Conservation (phyloP, 2,888 invertebrate genomes). For the Bombylius discolor region DNA sequence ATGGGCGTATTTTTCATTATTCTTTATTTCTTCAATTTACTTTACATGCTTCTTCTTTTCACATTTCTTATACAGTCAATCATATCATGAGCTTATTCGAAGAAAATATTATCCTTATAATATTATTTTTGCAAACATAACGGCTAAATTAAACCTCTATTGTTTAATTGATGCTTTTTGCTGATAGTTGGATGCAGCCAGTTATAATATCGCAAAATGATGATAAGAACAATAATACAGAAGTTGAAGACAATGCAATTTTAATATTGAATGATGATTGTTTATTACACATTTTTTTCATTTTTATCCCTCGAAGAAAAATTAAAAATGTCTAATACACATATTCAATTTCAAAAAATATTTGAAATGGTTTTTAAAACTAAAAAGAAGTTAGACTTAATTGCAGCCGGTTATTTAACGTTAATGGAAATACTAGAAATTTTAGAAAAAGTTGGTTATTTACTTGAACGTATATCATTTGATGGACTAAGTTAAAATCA, state of each 20-base stretch:
- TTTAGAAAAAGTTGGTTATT: constrained; percentile 3
- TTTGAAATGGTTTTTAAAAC: constrained; percentile 7
- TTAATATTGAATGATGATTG: constrained; percentile 12
- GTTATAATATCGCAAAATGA: background rate
- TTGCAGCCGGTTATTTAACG: constrained; percentile 6
- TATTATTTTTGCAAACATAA: no score
- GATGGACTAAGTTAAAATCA: background rate
- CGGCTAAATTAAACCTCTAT: no score
- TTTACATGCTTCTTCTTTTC: no score
- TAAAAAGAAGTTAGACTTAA: constrained; percentile 6
- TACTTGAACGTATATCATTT: constrained; percentile 3
- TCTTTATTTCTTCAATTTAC: no score
- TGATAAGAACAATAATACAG: background rate
- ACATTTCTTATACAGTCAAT: no score
- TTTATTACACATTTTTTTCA: constrained; percentile 12
- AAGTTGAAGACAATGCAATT: background rate
- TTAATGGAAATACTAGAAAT: constrained; percentile 8
- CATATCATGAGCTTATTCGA: no score
- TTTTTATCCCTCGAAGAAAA: constrained; percentile 8
- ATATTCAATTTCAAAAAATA: constrained; percentile 5
- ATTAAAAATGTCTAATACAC: constrained; percentile 4
- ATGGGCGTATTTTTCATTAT: no score
- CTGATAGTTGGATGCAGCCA: constrained; percentile 14
- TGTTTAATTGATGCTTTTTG: no score
- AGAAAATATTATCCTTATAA: no score